Percentiles rank a stretch among this genome's conserved stretches.
phyloP scores from a whole-genome alignment of 1,140 invertebrate species.

The Marisa cornuarietis region DNA sequence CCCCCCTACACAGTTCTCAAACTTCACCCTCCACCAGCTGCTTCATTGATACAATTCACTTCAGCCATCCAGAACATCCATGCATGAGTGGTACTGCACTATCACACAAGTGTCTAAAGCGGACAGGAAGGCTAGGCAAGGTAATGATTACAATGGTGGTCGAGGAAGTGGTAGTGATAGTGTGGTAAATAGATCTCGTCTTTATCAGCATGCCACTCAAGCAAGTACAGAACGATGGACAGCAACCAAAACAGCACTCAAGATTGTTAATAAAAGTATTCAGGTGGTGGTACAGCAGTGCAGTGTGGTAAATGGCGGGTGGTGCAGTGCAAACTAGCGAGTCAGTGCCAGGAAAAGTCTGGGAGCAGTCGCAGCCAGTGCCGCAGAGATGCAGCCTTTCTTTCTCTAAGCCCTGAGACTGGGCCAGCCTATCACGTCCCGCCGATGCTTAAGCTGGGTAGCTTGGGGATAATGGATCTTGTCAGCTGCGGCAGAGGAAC shows the following conservation, averaged over 20 bases:
- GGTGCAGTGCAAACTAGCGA: constrained; percentile 12
- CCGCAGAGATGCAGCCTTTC: background rate
- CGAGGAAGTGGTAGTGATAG: background rate
- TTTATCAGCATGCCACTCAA: background rate
- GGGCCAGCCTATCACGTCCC: constrained; percentile 34
- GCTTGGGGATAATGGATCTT: constrained; percentile 51
- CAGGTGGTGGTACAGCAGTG: constrained; percentile 19
- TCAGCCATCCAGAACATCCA: too few relatives aligned
- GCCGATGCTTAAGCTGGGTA: constrained; percentile 51
- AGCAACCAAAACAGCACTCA: background rate
- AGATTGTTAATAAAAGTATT: constrained; percentile 3
- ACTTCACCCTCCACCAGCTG: too few relatives aligned
- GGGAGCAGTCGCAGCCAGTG: background rate
- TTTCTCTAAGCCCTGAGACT: background rate
- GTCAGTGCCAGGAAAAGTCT: background rate
- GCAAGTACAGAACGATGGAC: constrained; percentile 11
- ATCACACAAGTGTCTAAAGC: too few relatives aligned
- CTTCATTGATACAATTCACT: too few relatives aligned
- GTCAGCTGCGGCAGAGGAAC: constrained; percentile 44
- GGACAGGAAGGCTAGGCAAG: too few relatives aligned
- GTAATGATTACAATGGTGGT: background rate
- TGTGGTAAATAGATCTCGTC: too few relatives aligned
- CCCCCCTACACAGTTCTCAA: too few relatives aligned
- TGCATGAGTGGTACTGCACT: too few relatives aligned
- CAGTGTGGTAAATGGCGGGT: constrained; percentile 8